Base-by-base conservation (phyloP, 2,888 invertebrate genomes). In the Caenorhabditis virilis region DNA sequence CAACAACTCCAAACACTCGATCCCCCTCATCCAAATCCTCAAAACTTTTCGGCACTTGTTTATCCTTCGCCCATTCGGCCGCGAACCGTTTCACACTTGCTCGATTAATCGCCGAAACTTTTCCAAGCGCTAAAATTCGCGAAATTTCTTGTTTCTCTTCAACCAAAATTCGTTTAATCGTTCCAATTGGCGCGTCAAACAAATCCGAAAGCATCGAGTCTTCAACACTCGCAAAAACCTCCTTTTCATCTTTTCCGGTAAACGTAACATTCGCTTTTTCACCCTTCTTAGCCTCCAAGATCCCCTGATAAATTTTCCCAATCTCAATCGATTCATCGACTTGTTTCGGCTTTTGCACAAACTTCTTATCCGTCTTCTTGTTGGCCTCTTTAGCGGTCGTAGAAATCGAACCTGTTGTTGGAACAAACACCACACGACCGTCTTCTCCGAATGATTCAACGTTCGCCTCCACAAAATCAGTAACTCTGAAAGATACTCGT, bases 1-100 rank as follows among this genome's bases (percentile, higher is more conserved):
- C 38, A 26, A 74, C 65, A 16, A 72, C 53, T 42, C 70, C 78
- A 15, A 56, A 48, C 2, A 78, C 69, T 0, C 64, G 54, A 43
- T 61, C 23, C 7, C 51, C 53, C 1, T 59, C 57, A 22, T 53
- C 55, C 35, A 70, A 39, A 16, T 66, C 63, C 4, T 63, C 63
- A n/a, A 63, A 45, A n/a, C 41, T 53, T 30, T 45, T 52, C 6
- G 62, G 60, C 2, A 59, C 15, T 7, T 42, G 48, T 30, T 25
- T 27, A 23, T 23, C 46, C 11, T 61, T 67, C 35, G 16, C 16
- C n/a, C 52, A 52, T n/a, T 39, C 39, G 16, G 59, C 43, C 1
- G 60, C 52, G 2, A 49, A 59, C 53, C 59, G 23, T 39, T 65
- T 65, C 16, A 56, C 55, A 22, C 50, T 54, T n/a, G 47, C 65